Base-by-base conservation (phyloP, 2,113 vertebrate species). In the Oophaga pumilio region DNA sequence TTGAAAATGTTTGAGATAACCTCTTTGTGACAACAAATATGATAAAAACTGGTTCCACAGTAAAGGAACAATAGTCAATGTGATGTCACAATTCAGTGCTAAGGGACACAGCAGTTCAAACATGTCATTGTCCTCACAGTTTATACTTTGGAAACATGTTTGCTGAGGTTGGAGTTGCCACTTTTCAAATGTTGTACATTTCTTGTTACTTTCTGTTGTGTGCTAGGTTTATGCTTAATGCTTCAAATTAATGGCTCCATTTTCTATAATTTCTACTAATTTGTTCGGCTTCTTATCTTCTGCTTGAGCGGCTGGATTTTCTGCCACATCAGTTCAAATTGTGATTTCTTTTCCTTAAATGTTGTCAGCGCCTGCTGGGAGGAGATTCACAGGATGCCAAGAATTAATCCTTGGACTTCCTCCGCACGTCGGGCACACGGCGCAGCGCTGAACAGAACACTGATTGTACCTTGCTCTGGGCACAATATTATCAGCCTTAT, bases 281-380 rank as follows among this genome's bases (percentile, higher is more conserved):
- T 83, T 76, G 43, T 76, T 82, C 59, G 33, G 80, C 69, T 88
- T 28, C 69, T 83, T 82, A 60, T 74, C 69, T 74, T 74, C 20
- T 64, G 28, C 71, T 62, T 14, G 79, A 82, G 69, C 68, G 83
- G 66, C 15, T 83, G 49, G 73, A 64, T 83, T 82, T 82, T 88
- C 79, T 83, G 79, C 68, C 24, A 13, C 33, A 49, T 83, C 86
- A 26, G 49, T 88, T 88, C 71, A 73, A 2, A 83, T 88, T 88
- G 9, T 64, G 80, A 33, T 82, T 86, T 68, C 66, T 50, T 26
- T n/a, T 60, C 86, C 64, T n/a, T 15, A 33, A 64, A 18, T 28
- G 71, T 69, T 82, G 79, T 43, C 57, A 82, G 53, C 57, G 66
- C 86, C 79, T 20, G 57, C 79, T 82, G 79, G 26, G 79, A 13